Percentiles rank a stretch among this genome's conserved stretches.
These are phyloP conservation scores for Psilanteris sp. DNA, from an alignment of 1,140 invertebrate genomes.

Conservation along the genomic window DNA sequence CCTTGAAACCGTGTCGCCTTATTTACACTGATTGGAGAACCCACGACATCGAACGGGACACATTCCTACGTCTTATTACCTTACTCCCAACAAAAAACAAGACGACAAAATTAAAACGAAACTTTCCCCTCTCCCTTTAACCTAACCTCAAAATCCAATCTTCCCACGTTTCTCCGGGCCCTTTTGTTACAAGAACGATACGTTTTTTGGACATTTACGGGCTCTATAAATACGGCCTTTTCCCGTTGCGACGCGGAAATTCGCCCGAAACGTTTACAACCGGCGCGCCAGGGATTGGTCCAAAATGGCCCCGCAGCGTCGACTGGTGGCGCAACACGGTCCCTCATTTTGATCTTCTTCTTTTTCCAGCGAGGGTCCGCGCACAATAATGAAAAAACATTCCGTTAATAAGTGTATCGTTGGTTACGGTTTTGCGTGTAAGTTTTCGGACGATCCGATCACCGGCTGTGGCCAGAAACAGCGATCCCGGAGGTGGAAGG, in stretches of 20 bases:
- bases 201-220: too few species aligned
- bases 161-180: too few species aligned
- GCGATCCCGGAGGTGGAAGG: conserved; percentile 41
- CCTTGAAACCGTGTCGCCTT: too few species aligned
- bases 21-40: too few species aligned
- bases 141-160: too few species aligned
- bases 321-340: conserved; percentile 32
- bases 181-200: too few species aligned
- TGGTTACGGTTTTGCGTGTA: conserved; percentile 61
- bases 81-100: too few species aligned
- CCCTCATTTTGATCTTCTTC: conserved; percentile 29
- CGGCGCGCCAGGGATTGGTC: conserved; percentile 33
- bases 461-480: conserved; percentile 63
- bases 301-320: conserved; percentile 5
- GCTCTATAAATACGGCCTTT: too few species aligned
- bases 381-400: conserved; percentile 60
- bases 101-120: too few species aligned
- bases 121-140: too few species aligned
- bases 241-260: conserved; percentile 25
- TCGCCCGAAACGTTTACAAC: conserved; percentile 38
- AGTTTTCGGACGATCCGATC: conserved; percentile 57
- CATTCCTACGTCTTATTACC: too few species aligned
- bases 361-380: conserved; percentile 31
- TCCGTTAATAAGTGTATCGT: conserved; percentile 62
- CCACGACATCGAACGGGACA: too few species aligned